Evolutionary conservation across 2,888 invertebrate species (phyloP).

Genomic region (Limnephilus rhombicus): DNA sequence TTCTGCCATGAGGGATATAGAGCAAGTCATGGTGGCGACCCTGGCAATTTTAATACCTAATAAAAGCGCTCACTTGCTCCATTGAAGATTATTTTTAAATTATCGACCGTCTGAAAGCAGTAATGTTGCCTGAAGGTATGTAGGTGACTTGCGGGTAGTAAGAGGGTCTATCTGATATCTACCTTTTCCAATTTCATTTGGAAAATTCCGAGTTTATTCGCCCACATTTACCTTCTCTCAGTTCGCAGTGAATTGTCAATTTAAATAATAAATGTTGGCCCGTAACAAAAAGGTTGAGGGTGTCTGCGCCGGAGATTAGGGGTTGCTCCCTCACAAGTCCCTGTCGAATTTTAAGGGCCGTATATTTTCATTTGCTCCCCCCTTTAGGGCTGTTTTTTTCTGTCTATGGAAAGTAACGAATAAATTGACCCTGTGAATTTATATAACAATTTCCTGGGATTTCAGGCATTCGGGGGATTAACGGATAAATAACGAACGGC

Average conservation of each 20-base stretch:
- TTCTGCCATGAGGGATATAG: too few relatives aligned
- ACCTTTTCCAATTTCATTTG: background rate
- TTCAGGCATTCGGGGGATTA: slow-evolving; percentile 59
- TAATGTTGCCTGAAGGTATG: background rate
- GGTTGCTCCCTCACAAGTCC: slow-evolving; percentile 44
- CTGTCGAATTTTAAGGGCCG: slow-evolving; percentile 64
- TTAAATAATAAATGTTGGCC: slow-evolving; percentile 36
- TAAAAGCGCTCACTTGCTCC: too few relatives aligned
- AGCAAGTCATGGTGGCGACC: too few relatives aligned
- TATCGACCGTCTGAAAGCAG: background rate
- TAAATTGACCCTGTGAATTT: slow-evolving; percentile 63
- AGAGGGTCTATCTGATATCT: background rate
- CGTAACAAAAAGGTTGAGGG: slow-evolving; percentile 45
- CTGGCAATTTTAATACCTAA: too few relatives aligned
- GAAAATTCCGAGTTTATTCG: background rate
- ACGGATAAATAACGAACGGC: slow-evolving; percentile 38
- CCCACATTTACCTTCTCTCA: background rate
- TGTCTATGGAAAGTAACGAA: slow-evolving; percentile 52
- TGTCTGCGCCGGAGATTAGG: slow-evolving; percentile 33
- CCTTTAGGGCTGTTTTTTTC: slow-evolving; percentile 57
- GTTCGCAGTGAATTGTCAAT: slow-evolving; percentile 14
- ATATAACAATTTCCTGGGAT: slow-evolving; percentile 62
- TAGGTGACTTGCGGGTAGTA: background rate
- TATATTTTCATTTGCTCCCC: slow-evolving; percentile 63
- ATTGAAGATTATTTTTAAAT: background rate